Conservation (phyloP, 2,113 vertebrate genomes). For the Oxygymnocypris stewartii region DNA sequence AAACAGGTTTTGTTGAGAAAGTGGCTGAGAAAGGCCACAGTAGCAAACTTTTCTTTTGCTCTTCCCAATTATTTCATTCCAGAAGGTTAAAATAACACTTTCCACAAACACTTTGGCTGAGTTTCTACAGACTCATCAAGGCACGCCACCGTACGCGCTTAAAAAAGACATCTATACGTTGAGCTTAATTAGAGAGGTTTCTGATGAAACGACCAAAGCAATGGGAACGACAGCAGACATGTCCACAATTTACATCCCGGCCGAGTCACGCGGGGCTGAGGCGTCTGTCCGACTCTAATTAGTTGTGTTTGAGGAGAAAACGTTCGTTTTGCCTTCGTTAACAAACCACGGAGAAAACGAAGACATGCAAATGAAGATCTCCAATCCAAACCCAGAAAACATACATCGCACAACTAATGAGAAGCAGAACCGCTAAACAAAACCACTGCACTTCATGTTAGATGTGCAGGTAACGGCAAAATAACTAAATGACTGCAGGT, state of each 20-base stretch:
- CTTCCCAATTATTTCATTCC: slow-evolving; percentile 51
- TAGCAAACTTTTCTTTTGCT: slow-evolving; percentile 19
- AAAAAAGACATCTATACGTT: slow-evolving; percentile 49
- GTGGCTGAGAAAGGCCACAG: slow-evolving; percentile 42
- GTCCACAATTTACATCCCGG: slow-evolving; percentile 46
- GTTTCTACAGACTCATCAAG: slow-evolving; percentile 26
- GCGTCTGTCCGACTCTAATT: slow-evolving; percentile 60
- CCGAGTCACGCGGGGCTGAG: slow-evolving; percentile 50
- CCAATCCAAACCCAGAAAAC: slow-evolving; percentile 43
- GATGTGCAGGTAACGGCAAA: not conserved
- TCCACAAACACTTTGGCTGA: slow-evolving; percentile 11
- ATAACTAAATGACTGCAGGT: not conserved
- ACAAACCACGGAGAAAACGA: slow-evolving; percentile 54
- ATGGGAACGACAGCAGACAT: slow-evolving; percentile 41
- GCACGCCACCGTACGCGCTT: slow-evolving; percentile 17
- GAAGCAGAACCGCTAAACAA: not conserved
- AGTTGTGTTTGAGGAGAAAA: slow-evolving; percentile 55
- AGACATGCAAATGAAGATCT: slow-evolving; percentile 52
- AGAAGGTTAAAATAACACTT: slow-evolving; percentile 49
- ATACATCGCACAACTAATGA: slow-evolving; percentile 39
- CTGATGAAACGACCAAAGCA: slow-evolving; percentile 53
- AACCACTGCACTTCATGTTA: not conserved
- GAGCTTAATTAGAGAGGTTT: slow-evolving; percentile 58
- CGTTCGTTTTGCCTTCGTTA: slow-evolving; percentile 49
- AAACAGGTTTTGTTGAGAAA: slow-evolving; percentile 63